Evolutionary conservation across 1,140 invertebrate species (phyloP), one percentile per base, ranked within the genome.

Genomic region (Leptinotarsa undecemlineata): DNA sequence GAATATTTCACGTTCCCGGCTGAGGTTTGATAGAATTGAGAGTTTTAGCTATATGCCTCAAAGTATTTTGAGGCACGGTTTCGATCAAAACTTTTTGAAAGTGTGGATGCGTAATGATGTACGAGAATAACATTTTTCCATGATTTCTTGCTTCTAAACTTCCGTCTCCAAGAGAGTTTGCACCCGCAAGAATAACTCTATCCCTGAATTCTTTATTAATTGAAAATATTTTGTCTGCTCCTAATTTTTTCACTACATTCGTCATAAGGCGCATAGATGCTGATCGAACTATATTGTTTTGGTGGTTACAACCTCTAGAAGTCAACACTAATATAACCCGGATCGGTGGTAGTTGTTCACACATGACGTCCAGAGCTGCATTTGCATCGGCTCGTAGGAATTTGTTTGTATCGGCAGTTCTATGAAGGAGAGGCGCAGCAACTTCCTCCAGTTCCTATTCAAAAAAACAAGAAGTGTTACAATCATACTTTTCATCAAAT

Each of bases 371-470:
- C 47, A 99, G 82, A 21, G 96, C 93, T n/a, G 88, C 87, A 19
- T 94, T 92, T 14, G 95, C 92, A 85, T 98, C 96, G 19, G 92
- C 93, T 57, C 96, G 88, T 26, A 98, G 88, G 83, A 98, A 99
- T 79, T 92, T 92, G 84, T 97, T 98, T 2, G 95, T 97, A 82
- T 98, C 97, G 0, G 95, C 94, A 57, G 94, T 94, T 79, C 96
- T 92, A 75, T 94, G 91, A 19, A 99, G 86, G 26, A 99, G 85
- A 8, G 93, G 90, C 21, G 89, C 90, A 0, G 91, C 91, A 72
- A 96, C 89, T 78, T 96, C 94, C 81, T 98, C 97, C 20, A 95
- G 85, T 85, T 98, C 96, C 87, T 95, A 82, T 69, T 19, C 4
- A 15, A 57, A 57, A 57, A 57, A 57, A 42, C 5, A 33, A 42